Evolutionary conservation across 2,113 vertebrate genomes (phyloP).

Genomic region (Ictalurus furcatus): DNA sequence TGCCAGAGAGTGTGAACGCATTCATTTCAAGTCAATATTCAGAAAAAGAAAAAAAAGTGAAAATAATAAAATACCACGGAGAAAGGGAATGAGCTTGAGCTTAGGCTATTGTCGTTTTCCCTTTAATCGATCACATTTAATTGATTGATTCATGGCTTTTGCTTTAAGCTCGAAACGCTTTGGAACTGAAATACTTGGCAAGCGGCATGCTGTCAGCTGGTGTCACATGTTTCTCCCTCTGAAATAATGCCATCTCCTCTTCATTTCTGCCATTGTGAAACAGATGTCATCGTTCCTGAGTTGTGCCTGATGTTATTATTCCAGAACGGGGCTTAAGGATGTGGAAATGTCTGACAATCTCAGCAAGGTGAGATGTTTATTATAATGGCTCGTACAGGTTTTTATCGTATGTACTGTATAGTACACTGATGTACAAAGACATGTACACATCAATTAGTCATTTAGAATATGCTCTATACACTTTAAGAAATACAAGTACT

Average conservation of each 20-base stretch:
- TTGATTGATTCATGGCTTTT: neutral
- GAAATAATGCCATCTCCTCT: neutral
- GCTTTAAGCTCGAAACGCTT: neutral
- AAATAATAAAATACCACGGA: slow-evolving; percentile 28
- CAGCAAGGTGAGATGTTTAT: neutral
- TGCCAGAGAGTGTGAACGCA: slow-evolving; percentile 43
- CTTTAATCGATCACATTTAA: neutral
- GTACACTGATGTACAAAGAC: neutral
- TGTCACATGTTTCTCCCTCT: neutral
- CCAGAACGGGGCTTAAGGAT: neutral
- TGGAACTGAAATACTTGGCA: neutral
- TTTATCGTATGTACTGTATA: neutral
- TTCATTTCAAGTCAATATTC: slow-evolving; percentile 54
- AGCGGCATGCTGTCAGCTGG: neutral
- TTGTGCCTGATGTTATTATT: neutral
- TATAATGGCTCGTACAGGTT: neutral
- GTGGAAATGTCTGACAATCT: neutral
- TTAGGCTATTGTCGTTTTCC: slow-evolving; percentile 20
- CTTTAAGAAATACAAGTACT: neutral
- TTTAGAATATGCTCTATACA: neutral
- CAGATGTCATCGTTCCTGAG: neutral
- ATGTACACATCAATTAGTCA: neutral
- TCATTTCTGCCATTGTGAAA: neutral
- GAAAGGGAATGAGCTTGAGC: slow-evolving; percentile 42
- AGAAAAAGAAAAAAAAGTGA: slow-evolving; percentile 31